Percentiles rank a stretch among this genome's conserved stretches.
These are phyloP conservation scores for Echinarachnius parma DNA, from an alignment of 53 echinoderm and acorn worm species.

Conservation along the genomic window DNA sequence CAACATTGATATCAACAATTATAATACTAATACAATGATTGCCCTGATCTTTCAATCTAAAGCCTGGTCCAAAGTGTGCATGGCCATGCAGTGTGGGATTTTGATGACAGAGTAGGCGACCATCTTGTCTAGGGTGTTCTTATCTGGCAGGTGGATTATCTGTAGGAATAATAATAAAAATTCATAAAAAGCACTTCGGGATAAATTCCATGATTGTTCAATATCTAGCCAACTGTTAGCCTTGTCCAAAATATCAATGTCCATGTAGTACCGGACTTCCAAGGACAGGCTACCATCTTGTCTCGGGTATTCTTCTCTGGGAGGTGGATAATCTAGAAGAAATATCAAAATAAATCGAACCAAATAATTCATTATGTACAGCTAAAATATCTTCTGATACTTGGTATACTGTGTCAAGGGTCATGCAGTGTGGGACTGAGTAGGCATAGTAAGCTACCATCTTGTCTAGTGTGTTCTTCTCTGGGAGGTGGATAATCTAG, in stretches of 20 bases:
- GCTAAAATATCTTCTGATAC: conserved; percentile 13
- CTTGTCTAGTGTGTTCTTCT: conserved; percentile 19
- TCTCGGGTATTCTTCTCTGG: conserved; percentile 19
- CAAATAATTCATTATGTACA: too few relatives aligned
- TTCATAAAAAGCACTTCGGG: too few relatives aligned
- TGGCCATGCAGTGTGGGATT: background rate
- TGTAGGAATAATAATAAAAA: too few relatives aligned
- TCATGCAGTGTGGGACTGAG: conserved; percentile 3
- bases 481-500: conserved; percentile 35
- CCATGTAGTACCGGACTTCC: too few relatives aligned
- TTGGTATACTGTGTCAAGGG: conserved; percentile 30
- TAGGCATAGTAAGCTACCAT: conserved; percentile 21
- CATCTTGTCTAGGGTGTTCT: conserved; percentile 26
- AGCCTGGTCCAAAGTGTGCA: conserved; percentile 32
- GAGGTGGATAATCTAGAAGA: conserved; percentile 35
- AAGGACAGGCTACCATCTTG: conserved; percentile 24
- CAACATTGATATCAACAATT: too few relatives aligned
- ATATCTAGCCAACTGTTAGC: too few relatives aligned
- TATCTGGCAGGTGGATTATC: conserved; percentile 32
- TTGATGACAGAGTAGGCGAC: conserved; percentile 21
- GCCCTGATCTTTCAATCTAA: too few relatives aligned
- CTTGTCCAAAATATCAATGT: background rate
- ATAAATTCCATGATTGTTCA: too few relatives aligned
- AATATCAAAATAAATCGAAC: too few relatives aligned
- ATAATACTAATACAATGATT: too few relatives aligned